Conservation (phyloP, 2,113 vertebrate genomes). For the Pipra filicauda region DNA sequence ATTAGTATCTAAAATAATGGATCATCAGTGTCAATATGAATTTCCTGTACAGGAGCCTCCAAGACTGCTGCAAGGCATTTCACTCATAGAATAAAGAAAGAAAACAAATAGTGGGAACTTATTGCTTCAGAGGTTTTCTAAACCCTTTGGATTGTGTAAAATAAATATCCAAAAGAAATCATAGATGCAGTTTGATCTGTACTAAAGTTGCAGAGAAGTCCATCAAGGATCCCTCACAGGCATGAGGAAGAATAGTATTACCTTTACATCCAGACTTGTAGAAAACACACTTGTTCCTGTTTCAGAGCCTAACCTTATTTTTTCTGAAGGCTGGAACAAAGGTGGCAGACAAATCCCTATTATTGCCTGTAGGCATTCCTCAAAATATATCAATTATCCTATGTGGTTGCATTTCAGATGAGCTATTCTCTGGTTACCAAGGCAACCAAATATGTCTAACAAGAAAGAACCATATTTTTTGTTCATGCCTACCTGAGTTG, state of each 20-base stretch:
- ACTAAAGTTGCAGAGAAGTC: background rate
- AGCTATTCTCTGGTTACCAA: constrained; percentile 39
- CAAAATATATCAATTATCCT: constrained; percentile 48
- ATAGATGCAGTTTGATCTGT: constrained; percentile 23
- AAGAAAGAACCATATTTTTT: background rate
- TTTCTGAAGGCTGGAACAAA: background rate
- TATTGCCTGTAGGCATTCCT: constrained; percentile 30
- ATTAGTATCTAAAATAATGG: background rate
- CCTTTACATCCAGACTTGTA: background rate
- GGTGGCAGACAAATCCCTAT: constrained; percentile 28
- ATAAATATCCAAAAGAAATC: constrained; percentile 42
- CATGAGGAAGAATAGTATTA: background rate
- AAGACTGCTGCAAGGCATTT: constrained; percentile 33
- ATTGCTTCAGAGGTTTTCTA: constrained; percentile 30
- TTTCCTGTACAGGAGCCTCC: constrained; percentile 6
- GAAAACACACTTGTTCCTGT: background rate
- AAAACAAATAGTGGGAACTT: background rate
- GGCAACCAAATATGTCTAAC: constrained; percentile 11
- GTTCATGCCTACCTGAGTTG: background rate
- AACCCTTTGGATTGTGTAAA: constrained; percentile 3
- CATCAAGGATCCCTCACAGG: background rate
- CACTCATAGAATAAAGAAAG: constrained; percentile 12
- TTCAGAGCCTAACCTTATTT: background rate
- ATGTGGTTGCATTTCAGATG: constrained; percentile 18
- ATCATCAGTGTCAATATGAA: background rate